Evolutionary conservation across 1,140 invertebrate species (phyloP), one percentile per base, ranked within the genome.

Genomic region (Pachypeltis micranthus): DNA sequence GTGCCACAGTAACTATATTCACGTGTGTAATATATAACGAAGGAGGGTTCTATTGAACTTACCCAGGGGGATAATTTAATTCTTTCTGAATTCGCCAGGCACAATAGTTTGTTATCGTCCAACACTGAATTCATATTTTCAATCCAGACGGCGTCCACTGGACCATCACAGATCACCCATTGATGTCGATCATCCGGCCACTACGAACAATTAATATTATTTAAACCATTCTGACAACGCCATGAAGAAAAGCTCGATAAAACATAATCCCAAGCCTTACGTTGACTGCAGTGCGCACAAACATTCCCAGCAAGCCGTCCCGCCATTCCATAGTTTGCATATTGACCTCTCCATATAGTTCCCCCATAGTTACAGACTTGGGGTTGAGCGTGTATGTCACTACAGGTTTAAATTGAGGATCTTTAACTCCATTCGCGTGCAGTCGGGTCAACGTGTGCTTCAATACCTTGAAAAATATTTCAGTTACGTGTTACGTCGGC

Each of bases 71-170:
- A 88, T 4, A 95, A 80, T 74, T 93, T 92, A 39, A 96, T 94
- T 65, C 91, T 83, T 72, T 96, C 92, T 1, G 88, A 90, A 74
- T 90, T 91, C 2, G 88, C 85, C 2, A 91, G 72, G 68, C 89
- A 92, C 0, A 93, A 74, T 85, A 93, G 94, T 76, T 95, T 95
- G 73, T 95, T 95, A 72, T 96, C 92, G 71, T 96, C 93, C 4
- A 96, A 75, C 1, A 91, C 88, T 0, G 91, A 94, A 73, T 96
- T 95, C 81, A 96, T 85, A 74, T 94, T 95, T 75, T 96, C 92
- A 56, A 96, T 93, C 93, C 93, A 96, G 1, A 94, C 85, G 4
- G 91, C 90, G 74, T 96, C 93, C 0, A 96, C 90, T 0, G 92
- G 92, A 0, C 93, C 93, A 71, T 96, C 92, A 73, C 85, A 90